Base-by-base conservation (phyloP, 2,888 invertebrate species). In the Brenthis ino region DNA sequence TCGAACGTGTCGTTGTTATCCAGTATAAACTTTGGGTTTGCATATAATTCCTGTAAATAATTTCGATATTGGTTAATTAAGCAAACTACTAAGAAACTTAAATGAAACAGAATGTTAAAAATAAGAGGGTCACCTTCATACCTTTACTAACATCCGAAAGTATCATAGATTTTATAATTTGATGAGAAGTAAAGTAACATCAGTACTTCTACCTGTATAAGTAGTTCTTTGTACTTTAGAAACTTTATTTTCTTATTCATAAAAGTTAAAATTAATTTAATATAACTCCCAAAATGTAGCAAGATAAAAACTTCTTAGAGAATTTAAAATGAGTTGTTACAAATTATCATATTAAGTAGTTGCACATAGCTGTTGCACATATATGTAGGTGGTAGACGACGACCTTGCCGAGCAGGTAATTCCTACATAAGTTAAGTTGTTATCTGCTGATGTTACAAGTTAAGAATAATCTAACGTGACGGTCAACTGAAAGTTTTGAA, bases 1-100 rank as follows among this genome's bases (percentile, higher is more conserved):
- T 98, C 98, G 83, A 98, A 97, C 65, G 96, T 96, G 55, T 96
- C 94, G 11, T 95, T 95, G 56, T 96, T 95, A 88, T 96, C 96
- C 80, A 95, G 94, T n/a, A 97, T 95, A 83, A 97, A 97, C 66
- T 96, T 95, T 0, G 97, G 96, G 75, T 96, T 95, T 65, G 94
- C 89, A 81, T 95, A 95, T 69, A 97, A 91, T 81, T 97, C 97
- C 97, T 97, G 93, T 50, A 94, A 94, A 81, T 74, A 72, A 74
- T 73, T 71, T 53, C 57, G 58, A 65, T 72, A 76, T 67, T 37
- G 53, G 61, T 74, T 71, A 65, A 67, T 65, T 56, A 57, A 50
- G 53, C 28, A 20, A 47, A 6, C 53, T 24, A 14, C n/a, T 54
- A 14, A 12, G 48, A 16, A 48, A 55, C n/a, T 60, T 53, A 51